These are phyloP conservation scores for Nineta flava DNA, from an alignment of 2,888 invertebrate genomes.

Conservation along the genomic window DNA sequence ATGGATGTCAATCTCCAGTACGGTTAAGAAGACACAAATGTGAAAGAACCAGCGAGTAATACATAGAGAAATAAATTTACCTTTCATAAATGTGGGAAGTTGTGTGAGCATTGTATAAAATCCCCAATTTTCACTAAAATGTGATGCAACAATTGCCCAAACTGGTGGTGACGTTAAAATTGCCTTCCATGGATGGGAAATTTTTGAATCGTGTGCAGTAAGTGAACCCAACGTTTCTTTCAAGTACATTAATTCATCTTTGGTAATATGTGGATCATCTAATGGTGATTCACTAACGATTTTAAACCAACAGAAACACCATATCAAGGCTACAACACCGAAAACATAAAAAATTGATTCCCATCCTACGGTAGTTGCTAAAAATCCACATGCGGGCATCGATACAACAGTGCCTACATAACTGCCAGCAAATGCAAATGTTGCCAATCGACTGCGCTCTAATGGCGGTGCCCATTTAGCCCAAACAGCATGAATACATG, in stretches of 20 bases:
- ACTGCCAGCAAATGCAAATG: slow-evolving; percentile 72
- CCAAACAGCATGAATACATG: slow-evolving; percentile 73
- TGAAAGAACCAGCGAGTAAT: too few relatives aligned
- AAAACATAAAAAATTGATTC: slow-evolving; percentile 70
- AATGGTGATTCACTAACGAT: slow-evolving; percentile 60
- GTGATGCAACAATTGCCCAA: slow-evolving; percentile 70
- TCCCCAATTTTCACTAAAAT: slow-evolving; percentile 83
- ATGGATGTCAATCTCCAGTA: too few relatives aligned
- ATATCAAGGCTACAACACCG: slow-evolving; percentile 50
- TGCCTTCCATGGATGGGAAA: slow-evolving; percentile 58
- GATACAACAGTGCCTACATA: slow-evolving; percentile 74
- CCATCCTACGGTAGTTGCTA: slow-evolving; percentile 62
- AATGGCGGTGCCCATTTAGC: slow-evolving; percentile 66
- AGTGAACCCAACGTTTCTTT: slow-evolving; percentile 38
- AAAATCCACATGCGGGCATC: slow-evolving; percentile 59
- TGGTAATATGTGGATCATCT: slow-evolving; percentile 53
- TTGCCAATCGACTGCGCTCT: slow-evolving; percentile 63
- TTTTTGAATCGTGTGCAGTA: slow-evolving; percentile 28
- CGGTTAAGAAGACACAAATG: too few relatives aligned
- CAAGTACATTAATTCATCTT: slow-evolving; percentile 59
- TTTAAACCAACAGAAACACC: slow-evolving; percentile 55
- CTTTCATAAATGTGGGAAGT: slow-evolving; percentile 68
- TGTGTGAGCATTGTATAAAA: slow-evolving; percentile 75
- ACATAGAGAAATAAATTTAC: slow-evolving; percentile 29
- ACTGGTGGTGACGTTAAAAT: slow-evolving; percentile 63